Base-by-base conservation (phyloP, 2,797 vertebrate genomes). In the Pteropus rufus region DNA sequence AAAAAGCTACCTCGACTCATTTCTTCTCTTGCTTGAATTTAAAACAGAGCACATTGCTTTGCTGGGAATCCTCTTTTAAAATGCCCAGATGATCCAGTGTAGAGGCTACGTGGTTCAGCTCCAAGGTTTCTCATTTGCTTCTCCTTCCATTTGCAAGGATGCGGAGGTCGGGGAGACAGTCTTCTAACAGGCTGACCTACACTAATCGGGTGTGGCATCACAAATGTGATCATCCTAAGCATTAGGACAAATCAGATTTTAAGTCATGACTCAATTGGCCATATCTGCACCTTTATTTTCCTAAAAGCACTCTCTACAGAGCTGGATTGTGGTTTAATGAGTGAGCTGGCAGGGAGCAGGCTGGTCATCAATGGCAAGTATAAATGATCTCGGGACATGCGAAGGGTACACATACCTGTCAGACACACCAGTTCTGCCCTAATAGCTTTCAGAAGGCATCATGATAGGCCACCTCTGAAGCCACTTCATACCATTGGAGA, bases 281-380 rank as follows among this genome's bases (percentile, higher is more conserved):
- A 0, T 18, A 56, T 52, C 31, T 86, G 29, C 31, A 46, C 84
- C 52, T 96, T 90, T 90, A 26, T 96, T 73, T 96, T 89, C 54
- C 88, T 89, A 52, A 95, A 91, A 91, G 60, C 54, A 44, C n/a
- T 90, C 85, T 92, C 52, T 36, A 2, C 10, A 7, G 80, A 95
- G 49, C 26, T 19, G 16, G 69, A 44, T 26, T 82, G 54, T 56
- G 41, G 60, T 52, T 94, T 56, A 82, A 83, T 75, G 69, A 72
- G 54, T 7, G 16, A 80, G 6, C 39, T 75, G 41, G 64, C 72
- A 14, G 21, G 39, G 81, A 80, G 36, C 49, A 92, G 26, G 41
- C 92, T 29, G 52, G 72, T 79, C 39, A 39, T 58, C 77, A 72
- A n/a, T 41, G 34, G 14, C 11, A 44, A 44, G 65, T 60, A 15